Evolutionary conservation across 2,888 invertebrate species (phyloP), one percentile per base, ranked within the genome.

Genomic region (Ramazzottius varieornatus): DNA sequence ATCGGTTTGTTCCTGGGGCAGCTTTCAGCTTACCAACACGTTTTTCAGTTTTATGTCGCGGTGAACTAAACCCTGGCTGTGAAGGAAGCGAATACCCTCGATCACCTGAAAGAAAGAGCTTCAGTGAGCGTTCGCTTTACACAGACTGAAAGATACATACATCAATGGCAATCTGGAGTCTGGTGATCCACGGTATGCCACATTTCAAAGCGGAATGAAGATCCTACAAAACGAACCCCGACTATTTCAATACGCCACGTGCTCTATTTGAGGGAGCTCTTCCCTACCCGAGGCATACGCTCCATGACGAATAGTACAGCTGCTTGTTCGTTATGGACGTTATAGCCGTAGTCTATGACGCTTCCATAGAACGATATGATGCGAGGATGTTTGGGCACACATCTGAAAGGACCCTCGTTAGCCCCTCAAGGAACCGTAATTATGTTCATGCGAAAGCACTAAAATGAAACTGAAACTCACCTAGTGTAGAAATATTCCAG

Each of bases 401-500:
- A 84, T 75, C 87, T 85, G 72, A 1, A 72, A 68, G 67, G n/a
- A 66, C n/a, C n/a, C n/a, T n/a, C n/a, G n/a, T n/a, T 65, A 66
- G 8, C 65, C 65, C 32, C 34, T 33, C 54, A 40, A 40, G 40
- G 40, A 40, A 40, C 20, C 40, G 20, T 40, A 40, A 40, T 40
- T 40, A 8, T 13, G 32, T 13, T n/a, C 32, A 63, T 63, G 16
- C 8, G 4, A 46, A 65, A 66, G 34, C n/a, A 67, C 4, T 13
- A 32, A 32, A 0, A 13, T 4, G n/a, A 54, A 66, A 32, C 33
- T 29, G 40, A 20, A 8, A 65, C 67, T 67, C 72, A 84, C 86
- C 85, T 83, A 64, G 88, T 88, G 72, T 88, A 88, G 75, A 86
- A 88, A 79, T 88, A 88, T 76, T 90, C 89, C 84, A 89, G 84